Evolutionary conservation across 2,113 vertebrate genomes (phyloP), one percentile per base, ranked within the genome.

Genomic region (Epinephelus fuscoguttatus): DNA sequence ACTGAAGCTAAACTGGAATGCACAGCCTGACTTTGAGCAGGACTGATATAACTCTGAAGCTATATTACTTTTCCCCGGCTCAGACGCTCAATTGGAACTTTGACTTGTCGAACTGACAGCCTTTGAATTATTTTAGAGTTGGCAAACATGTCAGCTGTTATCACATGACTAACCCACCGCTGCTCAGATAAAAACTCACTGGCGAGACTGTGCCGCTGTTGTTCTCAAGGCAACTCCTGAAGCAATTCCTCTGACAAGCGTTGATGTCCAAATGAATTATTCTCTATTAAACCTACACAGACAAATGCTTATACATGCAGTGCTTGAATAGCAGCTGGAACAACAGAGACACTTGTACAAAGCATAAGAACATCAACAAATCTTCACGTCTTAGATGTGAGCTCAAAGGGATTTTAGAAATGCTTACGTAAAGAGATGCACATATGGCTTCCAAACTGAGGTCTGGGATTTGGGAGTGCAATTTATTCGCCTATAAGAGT

Each of bases 181-280:
- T 27, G 57, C 70, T 80, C 33, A 40, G 63, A 81, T 57, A 76
- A 78, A 30, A 82, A 84, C 56, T 70, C 9, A 70, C n/a, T 33
- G 50, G 75, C 18, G 25, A 75, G 21, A 70, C 33, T 15, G 57
- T 42, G 27, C 57, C 66, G 21, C 64, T 78, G 70, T 76, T 82
- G 68, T 87, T 78, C 55, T 56, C 13, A 17, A 77, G 56, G 61
- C 42, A 71, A 71, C 68, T 75, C 66, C 60, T 74, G 60, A 56
- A 62, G 69, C 61, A 77, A 70, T 61, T 73, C 33, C 49, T 72
- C 40, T 66, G 72, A 75, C 52, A 81, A 74, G 68, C 55, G 50
- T 68, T 68, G 72, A 81, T 78, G 82, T 79, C 52, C 55, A 70
- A 85, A 87, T 84, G 25, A 80, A 47, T 59, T 69, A 63, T 81